Percentiles rank a stretch among this genome's conserved stretches.
Evolutionary conservation across 2,113 vertebrate species (phyloP).

Genomic region (Glareola pratincola): DNA sequence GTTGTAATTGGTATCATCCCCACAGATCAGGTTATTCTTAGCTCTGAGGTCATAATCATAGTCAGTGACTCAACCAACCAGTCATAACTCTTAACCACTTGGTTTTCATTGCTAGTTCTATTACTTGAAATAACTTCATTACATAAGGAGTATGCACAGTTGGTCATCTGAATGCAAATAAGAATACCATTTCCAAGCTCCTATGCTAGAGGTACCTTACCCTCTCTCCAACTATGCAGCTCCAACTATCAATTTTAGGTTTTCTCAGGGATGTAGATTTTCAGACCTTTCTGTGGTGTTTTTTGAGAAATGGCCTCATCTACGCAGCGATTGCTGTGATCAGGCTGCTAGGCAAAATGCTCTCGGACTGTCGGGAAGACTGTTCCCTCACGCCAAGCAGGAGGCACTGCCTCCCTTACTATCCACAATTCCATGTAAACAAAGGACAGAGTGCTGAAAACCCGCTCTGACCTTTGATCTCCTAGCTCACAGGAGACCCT

Average conservation of each 20-base stretch:
- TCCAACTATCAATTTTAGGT: neutral
- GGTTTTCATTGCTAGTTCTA: neutral
- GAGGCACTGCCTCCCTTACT: neutral
- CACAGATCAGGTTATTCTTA: neutral
- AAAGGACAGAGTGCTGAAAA: neutral
- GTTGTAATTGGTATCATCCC: neutral
- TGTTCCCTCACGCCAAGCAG: neutral
- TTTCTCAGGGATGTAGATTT: neutral
- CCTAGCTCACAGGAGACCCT: neutral
- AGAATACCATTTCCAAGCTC: neutral
- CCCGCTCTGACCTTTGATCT: neutral
- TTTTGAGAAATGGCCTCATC: neutral
- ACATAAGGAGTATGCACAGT: neutral
- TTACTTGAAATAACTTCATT: neutral
- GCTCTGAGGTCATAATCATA: neutral
- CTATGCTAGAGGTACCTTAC: neutral
- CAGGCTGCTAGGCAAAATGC: neutral
- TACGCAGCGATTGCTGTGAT: fast-evolving
- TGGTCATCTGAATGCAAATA: neutral
- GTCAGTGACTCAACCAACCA: neutral
- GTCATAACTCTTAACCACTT: neutral
- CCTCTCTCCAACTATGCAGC: neutral
- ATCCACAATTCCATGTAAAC: neutral
- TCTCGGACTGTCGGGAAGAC: neutral
- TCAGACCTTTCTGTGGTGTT: neutral